A percentile compares a stretch with the other conserved stretches of the same genome.
These are phyloP conservation scores for Callionymus lyra DNA, from an alignment of 2,113 vertebrate species.

Conservation along the genomic window DNA sequence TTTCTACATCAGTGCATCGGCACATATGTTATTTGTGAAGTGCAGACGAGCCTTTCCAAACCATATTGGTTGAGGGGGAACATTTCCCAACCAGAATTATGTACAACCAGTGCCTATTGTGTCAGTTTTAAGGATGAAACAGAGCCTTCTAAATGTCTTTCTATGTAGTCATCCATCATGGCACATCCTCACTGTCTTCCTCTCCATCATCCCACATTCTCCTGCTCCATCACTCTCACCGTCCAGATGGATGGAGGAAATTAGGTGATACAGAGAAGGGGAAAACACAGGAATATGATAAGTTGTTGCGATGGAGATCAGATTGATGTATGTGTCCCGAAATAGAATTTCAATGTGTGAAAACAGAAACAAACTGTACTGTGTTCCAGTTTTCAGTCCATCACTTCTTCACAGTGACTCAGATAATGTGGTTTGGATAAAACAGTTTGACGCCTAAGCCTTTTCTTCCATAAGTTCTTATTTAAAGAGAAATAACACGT, in stretches of 20 bases:
- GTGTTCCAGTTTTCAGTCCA: too few relatives aligned
- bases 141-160: slow-evolving; percentile 16
- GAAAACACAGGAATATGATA: slow-evolving; percentile 4
- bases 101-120: slow-evolving; percentile 18
- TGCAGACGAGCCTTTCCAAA: slow-evolving; percentile 30
- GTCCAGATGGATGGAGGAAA: slow-evolving; percentile 18
- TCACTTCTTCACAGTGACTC: too few relatives aligned
- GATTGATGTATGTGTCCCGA: slow-evolving; percentile 8
- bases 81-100: slow-evolving; percentile 29
- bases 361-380: too few relatives aligned
- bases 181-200: slow-evolving; percentile 25
- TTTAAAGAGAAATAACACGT: too few relatives aligned
- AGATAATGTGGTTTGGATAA: too few relatives aligned
- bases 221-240: slow-evolving; percentile 22
- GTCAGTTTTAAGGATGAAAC: slow-evolving; percentile 36
- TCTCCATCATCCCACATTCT: slow-evolving; percentile 24
- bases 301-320: slow-evolving; percentile 1
- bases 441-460: too few relatives aligned
- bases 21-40: slow-evolving; percentile 26
- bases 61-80: slow-evolving; percentile 26
- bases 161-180: slow-evolving; percentile 38
- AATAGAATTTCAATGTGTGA: too few relatives aligned
- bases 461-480: too few relatives aligned
- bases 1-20: slow-evolving; percentile 16
- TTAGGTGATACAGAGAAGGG: slow-evolving; percentile 7